Conservation (phyloP, 2,888 invertebrate genomes). For the Mythimna ferrago region DNA sequence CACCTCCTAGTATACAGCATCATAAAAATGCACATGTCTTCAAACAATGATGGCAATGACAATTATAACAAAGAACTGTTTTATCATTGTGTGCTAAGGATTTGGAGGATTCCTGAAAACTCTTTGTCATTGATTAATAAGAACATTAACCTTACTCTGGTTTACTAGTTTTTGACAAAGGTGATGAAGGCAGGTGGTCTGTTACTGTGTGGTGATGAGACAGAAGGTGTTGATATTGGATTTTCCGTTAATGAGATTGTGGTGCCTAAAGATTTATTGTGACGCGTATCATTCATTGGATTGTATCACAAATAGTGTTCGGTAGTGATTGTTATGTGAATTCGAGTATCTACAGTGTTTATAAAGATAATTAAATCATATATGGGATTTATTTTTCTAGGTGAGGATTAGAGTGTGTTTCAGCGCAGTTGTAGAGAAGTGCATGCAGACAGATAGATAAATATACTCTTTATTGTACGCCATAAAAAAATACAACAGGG, state of each 20-base stretch:
- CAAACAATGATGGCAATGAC: slow-evolving; percentile 56
- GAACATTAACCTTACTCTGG: slow-evolving; percentile 37
- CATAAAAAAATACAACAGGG: too few relatives aligned
- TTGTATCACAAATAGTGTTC: not conserved
- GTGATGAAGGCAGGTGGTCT: slow-evolving; percentile 25
- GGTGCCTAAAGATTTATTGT: not conserved
- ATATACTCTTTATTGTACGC: too few relatives aligned
- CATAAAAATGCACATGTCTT: slow-evolving; percentile 50
- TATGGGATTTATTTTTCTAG: not conserved
- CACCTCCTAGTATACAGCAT: slow-evolving; percentile 17
- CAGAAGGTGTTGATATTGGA: not conserved
- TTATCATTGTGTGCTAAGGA: slow-evolving; percentile 56
- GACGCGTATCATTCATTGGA: not conserved
- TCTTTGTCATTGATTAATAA: slow-evolving; percentile 57
- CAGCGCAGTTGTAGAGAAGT: not conserved
- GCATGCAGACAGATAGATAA: not conserved
- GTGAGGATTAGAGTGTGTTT: not conserved
- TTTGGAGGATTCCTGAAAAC: slow-evolving; percentile 59
- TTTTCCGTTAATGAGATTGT: not conserved
- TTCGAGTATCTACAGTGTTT: not conserved
- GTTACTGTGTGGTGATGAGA: slow-evolving; percentile 10
- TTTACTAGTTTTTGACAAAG: slow-evolving; percentile 35
- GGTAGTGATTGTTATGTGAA: not conserved
- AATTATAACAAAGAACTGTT: slow-evolving; percentile 54
- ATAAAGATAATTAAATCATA: not conserved